A percentile compares a stretch with the other conserved stretches of the same genome.
Evolutionary conservation across 2,797 vertebrate genomes (phyloP).

Genomic region (Takifugu ocellatus): DNA sequence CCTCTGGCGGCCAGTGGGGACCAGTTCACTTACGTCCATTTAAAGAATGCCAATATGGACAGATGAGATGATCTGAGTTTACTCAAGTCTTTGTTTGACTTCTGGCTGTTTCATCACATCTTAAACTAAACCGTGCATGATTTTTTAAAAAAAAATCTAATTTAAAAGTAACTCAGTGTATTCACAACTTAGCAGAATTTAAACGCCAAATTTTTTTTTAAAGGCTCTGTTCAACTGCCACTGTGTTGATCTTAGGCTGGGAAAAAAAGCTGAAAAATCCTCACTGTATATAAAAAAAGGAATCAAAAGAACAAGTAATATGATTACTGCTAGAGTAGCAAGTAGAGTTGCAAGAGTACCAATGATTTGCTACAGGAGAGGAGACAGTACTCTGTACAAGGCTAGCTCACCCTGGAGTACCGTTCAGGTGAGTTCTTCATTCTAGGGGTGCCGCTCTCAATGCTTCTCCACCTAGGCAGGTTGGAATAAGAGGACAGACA

Average conservation of each 20-base stretch:
- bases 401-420: conserved; percentile 83
- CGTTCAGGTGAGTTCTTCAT: conserved; percentile 82
- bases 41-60: conserved; percentile 24
- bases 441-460: conserved; percentile 74
- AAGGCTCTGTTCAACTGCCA: conserved; percentile 30
- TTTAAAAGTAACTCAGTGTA: background rate
- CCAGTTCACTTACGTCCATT: conserved; percentile 17
- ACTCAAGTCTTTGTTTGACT: conserved; percentile 34
- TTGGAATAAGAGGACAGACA: conserved; percentile 83
- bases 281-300: conserved; percentile 18
- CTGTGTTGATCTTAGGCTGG: conserved; percentile 26
- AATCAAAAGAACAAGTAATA: conserved; percentile 22
- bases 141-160: background rate
- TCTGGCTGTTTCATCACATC: conserved; percentile 22
- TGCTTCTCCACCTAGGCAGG: conserved; percentile 80
- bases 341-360: conserved; percentile 48
- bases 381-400: conserved; percentile 78
- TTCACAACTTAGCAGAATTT: background rate
- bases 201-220: conserved; percentile 9
- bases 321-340: conserved; percentile 29
- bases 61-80: conserved; percentile 44
- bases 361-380: conserved; percentile 67
- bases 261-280: conserved; percentile 17
- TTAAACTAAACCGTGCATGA: background rate
- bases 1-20: conserved; percentile 53